Evolutionary conservation across 2,113 vertebrate genomes (phyloP), one percentile per base, ranked within the genome.

Genomic region (Chlorodrepanis virens): DNA sequence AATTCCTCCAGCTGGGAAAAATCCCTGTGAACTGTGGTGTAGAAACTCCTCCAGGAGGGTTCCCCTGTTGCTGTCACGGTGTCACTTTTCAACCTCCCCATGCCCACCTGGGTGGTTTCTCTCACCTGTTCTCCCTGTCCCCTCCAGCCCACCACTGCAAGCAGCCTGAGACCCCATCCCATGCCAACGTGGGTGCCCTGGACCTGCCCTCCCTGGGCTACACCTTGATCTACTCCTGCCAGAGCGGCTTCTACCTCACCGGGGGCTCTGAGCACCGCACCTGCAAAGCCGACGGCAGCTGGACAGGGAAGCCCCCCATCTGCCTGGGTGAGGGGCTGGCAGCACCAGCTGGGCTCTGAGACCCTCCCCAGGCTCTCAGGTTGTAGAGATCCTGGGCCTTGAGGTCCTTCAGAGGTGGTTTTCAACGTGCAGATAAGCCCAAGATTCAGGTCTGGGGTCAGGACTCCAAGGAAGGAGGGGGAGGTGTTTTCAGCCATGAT

Each of bases 231-330:
- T 99, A 99, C 93, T 99, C 99, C 28, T 99, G 99, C 93, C 99
- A 99, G 98, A 97, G 98, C 4, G 99, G 99, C 49, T 99, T 98
- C 98, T 99, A 99, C 86, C 98, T 99, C 96, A 99, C 98, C 1
- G 99, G 98, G 11, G 99, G 99, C 60, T 99, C 99, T 2, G 99
- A 99, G 94, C 99, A 99, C 95, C 98, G 99, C 40, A 99, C 99
- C 88, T 99, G 99, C 98, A 98, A 98, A 89, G 98, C 99, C 0
- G 99, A 99, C 2, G 99, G 99, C 94, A 99, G 99, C 98, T 99
- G 99, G 99, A 99, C 99, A 0, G 99, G 99, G 42, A 99, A 99
- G n/a, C 98, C 98, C 0, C 99, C 99, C 7, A 90, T 99, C 40
- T 99, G 99, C 98, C 97, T 99, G 77, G 99, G 99, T 99, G 98